phyloP scores from a whole-genome alignment of 1,140 invertebrate genomes.

The Acyrthosiphon pisum region DNA sequence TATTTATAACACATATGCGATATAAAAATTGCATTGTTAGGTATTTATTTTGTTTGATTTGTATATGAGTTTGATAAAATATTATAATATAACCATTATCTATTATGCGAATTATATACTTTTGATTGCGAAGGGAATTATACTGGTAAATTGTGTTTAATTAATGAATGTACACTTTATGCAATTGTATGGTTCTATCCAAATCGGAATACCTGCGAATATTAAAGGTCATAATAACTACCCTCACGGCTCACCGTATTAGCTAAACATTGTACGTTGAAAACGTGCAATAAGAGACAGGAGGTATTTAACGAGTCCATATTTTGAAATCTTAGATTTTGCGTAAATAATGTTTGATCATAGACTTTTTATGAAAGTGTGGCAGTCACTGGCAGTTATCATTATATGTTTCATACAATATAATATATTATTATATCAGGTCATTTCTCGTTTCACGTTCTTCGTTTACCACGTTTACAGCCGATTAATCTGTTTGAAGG shows the following conservation, averaged over 20 bases:
- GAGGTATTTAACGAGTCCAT: not conserved
- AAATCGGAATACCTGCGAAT: not conserved
- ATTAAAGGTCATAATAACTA: not conserved
- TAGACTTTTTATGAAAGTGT: not conserved
- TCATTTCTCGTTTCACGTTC: not conserved
- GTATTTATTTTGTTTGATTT: not conserved
- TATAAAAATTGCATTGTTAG: conserved; percentile 16
- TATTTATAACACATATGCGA: not conserved
- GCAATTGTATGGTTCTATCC: not conserved
- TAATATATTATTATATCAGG: too few relatives aligned
- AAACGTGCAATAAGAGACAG: not conserved
- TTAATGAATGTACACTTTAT: not conserved
- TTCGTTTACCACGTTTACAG: not conserved
- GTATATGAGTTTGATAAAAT: not conserved
- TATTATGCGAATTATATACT: not conserved
- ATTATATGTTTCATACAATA: not conserved
- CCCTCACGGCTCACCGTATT: not conserved
- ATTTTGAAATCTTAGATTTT: not conserved
- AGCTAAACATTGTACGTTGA: not conserved
- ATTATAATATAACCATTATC: not conserved
- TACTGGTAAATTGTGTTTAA: not conserved
- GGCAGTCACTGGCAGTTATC: not conserved
- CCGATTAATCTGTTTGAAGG: not conserved
- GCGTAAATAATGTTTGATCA: not conserved
- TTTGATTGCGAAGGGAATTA: not conserved